Evolutionary conservation across 2,113 vertebrate species (phyloP).

Genomic region (Mus pahari): DNA sequence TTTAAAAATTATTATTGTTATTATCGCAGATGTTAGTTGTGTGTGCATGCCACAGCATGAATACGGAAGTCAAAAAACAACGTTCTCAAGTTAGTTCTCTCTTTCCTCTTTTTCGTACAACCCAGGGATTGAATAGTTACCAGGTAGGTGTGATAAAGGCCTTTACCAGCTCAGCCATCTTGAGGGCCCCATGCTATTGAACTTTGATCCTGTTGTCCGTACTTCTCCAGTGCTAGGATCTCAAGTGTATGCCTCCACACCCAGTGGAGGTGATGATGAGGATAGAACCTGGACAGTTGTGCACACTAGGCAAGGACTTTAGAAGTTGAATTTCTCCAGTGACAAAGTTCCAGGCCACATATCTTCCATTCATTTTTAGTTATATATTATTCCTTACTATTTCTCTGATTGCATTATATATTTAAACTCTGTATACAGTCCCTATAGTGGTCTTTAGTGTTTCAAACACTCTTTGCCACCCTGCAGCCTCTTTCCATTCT

Average conservation of each 20-base stretch:
- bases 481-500: not conserved
- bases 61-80: not conserved
- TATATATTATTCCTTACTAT: not conserved
- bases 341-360: not conserved
- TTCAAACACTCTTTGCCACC: not conserved
- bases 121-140: not conserved
- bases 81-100: not conserved
- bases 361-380: not conserved
- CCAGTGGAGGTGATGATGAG: not conserved
- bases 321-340: not conserved
- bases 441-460: not conserved
- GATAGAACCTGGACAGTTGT: not conserved
- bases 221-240: not conserved
- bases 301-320: not conserved
- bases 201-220: not conserved
- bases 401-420: not conserved
- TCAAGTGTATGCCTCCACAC: not conserved
- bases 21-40: not conserved
- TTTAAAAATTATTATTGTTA: not conserved
- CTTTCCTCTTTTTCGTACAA: not conserved
- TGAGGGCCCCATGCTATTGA: not conserved
- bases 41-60: not conserved
- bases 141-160: not conserved
- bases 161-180: not conserved
- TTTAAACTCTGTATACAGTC: not conserved